Evolutionary conservation across 2,797 vertebrate genomes (phyloP).

Genomic region (Lates japonicus): DNA sequence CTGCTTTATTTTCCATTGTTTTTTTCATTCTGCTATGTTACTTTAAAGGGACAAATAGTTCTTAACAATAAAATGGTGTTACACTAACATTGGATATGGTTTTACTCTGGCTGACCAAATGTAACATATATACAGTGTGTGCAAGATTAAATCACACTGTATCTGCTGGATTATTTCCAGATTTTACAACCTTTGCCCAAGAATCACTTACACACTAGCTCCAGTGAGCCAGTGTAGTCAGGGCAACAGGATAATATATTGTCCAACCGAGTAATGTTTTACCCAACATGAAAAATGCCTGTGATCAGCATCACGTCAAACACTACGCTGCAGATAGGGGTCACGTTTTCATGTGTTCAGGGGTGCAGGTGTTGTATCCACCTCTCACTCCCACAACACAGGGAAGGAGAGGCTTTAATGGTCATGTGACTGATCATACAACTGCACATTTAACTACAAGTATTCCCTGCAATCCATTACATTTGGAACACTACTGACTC

Average conservation of each 20-base stretch:
- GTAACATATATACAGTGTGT: no score
- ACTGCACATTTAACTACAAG: neutral
- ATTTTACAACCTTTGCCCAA: slow-evolving; percentile 10
- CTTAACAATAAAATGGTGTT: neutral
- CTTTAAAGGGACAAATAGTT: neutral
- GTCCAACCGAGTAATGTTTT: slow-evolving; percentile 6
- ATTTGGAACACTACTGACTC: neutral
- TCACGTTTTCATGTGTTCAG: neutral
- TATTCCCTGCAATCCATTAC: no score
- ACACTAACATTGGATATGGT: neutral
- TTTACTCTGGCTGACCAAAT: neutral
- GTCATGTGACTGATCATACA: neutral
- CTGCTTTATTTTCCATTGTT: neutral
- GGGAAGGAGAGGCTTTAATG: neutral
- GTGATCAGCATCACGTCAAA: neutral
- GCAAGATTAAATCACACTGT: neutral
- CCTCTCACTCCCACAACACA: slow-evolving; percentile 37
- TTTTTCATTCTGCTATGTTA: neutral
- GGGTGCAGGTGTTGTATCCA: slow-evolving; percentile 27
- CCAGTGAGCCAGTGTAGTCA: neutral
- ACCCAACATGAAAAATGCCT: neutral
- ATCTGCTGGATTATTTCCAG: neutral
- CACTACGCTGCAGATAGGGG: neutral
- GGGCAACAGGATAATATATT: neutral
- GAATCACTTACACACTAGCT: neutral